Evolutionary conservation across 2,888 invertebrate species (phyloP).

Genomic region (Luperina nickerlii): DNA sequence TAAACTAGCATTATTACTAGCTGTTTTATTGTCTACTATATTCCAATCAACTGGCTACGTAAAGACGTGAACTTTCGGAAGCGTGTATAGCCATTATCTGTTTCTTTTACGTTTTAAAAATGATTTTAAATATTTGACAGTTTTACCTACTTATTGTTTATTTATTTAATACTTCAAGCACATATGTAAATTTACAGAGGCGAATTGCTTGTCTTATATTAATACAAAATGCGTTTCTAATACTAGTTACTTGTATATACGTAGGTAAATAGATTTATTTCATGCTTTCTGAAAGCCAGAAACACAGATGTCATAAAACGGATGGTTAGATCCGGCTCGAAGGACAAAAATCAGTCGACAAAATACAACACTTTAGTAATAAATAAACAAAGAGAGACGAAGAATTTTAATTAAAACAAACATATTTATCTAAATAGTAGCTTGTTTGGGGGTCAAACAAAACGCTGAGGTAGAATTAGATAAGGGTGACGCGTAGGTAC

Average conservation of each 20-base stretch:
- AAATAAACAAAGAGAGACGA: constrained; percentile 38
- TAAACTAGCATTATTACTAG: constrained; percentile 78
- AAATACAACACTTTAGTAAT: constrained; percentile 13
- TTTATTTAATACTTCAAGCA: too few relatives aligned
- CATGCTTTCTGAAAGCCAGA: not conserved
- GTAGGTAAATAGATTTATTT: not conserved
- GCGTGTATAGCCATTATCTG: too few relatives aligned
- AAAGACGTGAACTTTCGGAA: constrained; percentile 25
- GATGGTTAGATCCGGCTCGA: not conserved
- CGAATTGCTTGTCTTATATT: not conserved
- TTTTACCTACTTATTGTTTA: too few relatives aligned
- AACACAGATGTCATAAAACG: not conserved
- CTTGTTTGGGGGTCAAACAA: constrained; percentile 55
- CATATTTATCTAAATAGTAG: constrained; percentile 49
- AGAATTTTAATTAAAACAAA: constrained; percentile 49
- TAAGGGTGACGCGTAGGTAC: constrained; percentile 58
- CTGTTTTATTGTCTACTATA: constrained; percentile 66
- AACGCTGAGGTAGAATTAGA: constrained; percentile 65
- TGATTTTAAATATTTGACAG: not conserved
- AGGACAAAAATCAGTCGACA: constrained; percentile 4
- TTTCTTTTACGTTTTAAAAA: not conserved
- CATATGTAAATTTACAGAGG: too few relatives aligned
- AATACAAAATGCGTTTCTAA: not conserved
- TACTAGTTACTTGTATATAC: not conserved
- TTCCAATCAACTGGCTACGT: constrained; percentile 39